These are phyloP conservation scores for Actenoides hombroni DNA, from an alignment of 2,113 vertebrate species.

Conservation along the genomic window DNA sequence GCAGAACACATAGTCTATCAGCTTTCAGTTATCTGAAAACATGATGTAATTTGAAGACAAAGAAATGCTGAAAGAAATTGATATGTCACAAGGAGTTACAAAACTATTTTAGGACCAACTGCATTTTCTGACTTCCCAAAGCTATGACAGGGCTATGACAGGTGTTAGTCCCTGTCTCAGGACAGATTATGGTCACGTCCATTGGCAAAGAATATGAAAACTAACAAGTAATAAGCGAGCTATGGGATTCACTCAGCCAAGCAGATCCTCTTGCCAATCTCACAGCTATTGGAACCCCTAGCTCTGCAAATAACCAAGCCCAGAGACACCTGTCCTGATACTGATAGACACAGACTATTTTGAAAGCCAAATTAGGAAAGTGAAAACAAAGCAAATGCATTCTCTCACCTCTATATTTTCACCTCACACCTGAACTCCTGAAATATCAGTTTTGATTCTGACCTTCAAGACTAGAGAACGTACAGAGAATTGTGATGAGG, in stretches of 20 bases:
- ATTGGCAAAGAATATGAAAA: not conserved
- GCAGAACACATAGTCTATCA: not conserved
- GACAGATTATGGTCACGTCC: not conserved
- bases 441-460: not conserved
- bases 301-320: not conserved
- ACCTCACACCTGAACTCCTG: not conserved
- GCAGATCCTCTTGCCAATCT: not conserved
- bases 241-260: not conserved
- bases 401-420: not conserved
- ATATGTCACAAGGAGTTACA: not conserved
- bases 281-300: not conserved
- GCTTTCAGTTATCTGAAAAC: not conserved
- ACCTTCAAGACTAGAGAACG: not conserved
- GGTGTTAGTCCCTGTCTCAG: not conserved
- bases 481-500: not conserved
- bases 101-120: not conserved
- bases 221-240: not conserved
- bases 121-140: not conserved
- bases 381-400: not conserved
- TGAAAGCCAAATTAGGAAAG: not conserved
- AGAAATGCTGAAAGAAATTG: not conserved
- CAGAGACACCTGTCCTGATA: not conserved
- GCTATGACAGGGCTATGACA: not conserved
- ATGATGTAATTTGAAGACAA: slow-evolving; percentile 13
- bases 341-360: not conserved